A percentile compares a stretch with the other conserved stretches of the same genome.
Evolutionary conservation across 2,797 vertebrate genomes (phyloP).

Genomic region (Chelidonichthys spinosus): DNA sequence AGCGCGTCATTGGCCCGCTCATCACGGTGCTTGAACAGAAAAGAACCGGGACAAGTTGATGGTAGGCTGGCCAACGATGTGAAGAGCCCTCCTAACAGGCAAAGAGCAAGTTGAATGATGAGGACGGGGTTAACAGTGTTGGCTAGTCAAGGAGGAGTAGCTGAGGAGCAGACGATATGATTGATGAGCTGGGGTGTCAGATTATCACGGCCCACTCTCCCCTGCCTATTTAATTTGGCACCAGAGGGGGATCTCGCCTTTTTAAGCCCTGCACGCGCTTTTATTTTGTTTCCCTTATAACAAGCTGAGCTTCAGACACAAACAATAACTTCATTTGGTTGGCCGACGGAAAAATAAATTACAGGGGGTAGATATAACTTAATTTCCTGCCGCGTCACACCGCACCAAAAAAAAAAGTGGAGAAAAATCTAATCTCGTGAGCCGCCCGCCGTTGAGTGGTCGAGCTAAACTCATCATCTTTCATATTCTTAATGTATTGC

Average conservation of each 20-base stretch:
- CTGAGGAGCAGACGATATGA: slow-evolving; percentile 84
- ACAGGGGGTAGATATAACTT: slow-evolving; percentile 85
- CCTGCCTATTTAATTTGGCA: slow-evolving; percentile 86
- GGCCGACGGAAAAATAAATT: slow-evolving; percentile 86
- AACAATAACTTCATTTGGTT: slow-evolving; percentile 88
- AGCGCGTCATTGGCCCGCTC: slow-evolving; percentile 44
- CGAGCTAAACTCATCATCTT: slow-evolving; percentile 86
- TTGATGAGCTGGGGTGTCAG: slow-evolving; percentile 87
- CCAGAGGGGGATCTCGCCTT: slow-evolving; percentile 81
- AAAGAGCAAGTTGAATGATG: slow-evolving; percentile 75
- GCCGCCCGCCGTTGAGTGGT: slow-evolving; percentile 75
- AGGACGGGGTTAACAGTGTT: slow-evolving; percentile 82
- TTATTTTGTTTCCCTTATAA: slow-evolving; percentile 83
- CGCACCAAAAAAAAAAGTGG: slow-evolving; percentile 61
- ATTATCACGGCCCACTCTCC: slow-evolving; percentile 86
- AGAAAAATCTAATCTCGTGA: slow-evolving; percentile 84
- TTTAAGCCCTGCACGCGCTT: slow-evolving; percentile 76
- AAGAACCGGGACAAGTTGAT: slow-evolving; percentile 49
- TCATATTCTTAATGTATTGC: slow-evolving; percentile 85
- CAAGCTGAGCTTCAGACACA: slow-evolving; percentile 84
- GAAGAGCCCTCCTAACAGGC: slow-evolving; percentile 56
- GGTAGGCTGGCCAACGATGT: slow-evolving; percentile 49
- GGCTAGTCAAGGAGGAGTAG: slow-evolving; percentile 79
- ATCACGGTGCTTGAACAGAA: slow-evolving; percentile 47
- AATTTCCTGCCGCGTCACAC: slow-evolving; percentile 85